Evolutionary conservation across 2,797 vertebrate species (phyloP), one percentile per base, ranked within the genome.

Genomic region (Pangasius krempfi): DNA sequence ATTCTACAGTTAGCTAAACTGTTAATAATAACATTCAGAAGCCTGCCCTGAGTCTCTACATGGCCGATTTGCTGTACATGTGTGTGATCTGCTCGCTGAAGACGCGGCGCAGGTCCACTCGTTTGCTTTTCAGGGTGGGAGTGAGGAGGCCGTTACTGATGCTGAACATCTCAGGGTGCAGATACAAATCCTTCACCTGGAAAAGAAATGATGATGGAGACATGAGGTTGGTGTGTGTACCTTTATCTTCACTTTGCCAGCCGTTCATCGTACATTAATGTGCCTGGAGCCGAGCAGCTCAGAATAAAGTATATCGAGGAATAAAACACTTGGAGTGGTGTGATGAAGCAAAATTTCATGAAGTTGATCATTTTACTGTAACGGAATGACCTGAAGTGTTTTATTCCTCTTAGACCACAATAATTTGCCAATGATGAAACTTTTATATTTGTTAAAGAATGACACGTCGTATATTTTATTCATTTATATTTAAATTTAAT

Each of bases 141-240:
- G 96, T 97, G 86, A 97, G 96, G 52, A 97, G 96, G 85, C 96
- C 96, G 70, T 97, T 97, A 89, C 94, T 95, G 0, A 96, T 81
- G 25, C 94, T 97, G 92, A 97, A 97, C 87, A 90, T 94, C 91
- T 96, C 96, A 0, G 95, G 93, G 66, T 97, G 96, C 85, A 97
- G 89, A 92, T 96, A 86, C 22, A 97, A 82, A 75, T 95, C 95
- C 87, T 95, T 96, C 88, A 97, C 95, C 96, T 97, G 92, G 73
- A 33, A 25, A 9, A 83, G n/a, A 58, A 47, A 80, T 18, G 30
- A 20, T 70, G 1, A 64, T 2, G 0, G 20, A 27, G 7, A 70
- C 20, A 47, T 3, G 66, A 64, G 20, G 56, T 60, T 4, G 47
- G 50, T 75, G 72, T 12, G 40, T 47, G 10, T 75, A 5, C n/a